Evolutionary conservation across 2,797 vertebrate species (phyloP), one percentile per base, ranked within the genome.

Genomic region (Poecilia velifera): DNA sequence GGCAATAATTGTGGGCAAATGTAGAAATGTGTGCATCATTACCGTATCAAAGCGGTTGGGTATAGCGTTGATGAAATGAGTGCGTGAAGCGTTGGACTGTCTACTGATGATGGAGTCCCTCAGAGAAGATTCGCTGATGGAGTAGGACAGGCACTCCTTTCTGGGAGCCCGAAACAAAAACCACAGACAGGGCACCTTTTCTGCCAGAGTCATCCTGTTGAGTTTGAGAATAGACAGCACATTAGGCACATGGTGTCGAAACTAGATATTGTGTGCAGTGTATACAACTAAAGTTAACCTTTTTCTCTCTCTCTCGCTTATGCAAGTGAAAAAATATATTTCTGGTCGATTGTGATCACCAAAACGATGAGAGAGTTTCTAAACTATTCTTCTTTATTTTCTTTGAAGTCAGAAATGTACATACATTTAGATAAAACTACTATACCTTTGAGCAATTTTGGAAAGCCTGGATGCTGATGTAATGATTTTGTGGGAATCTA

Each of bases 71-170:
- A 92, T 85, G 68, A 92, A 91, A 82, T 92, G 92, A 47, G 78
- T 89, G 85, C 88, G 94, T 36, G 92, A 94, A 20, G 89, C 84
- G 1, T 88, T 90, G 9, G 94, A 95, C 88, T 95, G 94, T 72
- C 94, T 90, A 76, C 94, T 95, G 73, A 95, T 84, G 84, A 88
- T 84, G 78, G 94, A 95, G 83, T 95, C 93, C 72, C 92, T 90
- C 66, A 77, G 80, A 25, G 93, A 96, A 1, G 92, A 92, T 71
- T 94, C 93, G 0, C 94, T 95, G 82, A 94, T 90, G 76, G 90
- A 94, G 22, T 91, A 94, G 25, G 90, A 90, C 81, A 73, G 79
- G 76, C 92, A 85, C 3, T 94, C 91, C 75, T 94, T 95, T n/a
- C 85, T 91, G 55, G 83, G 47, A 76, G 82, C 36, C 0, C 88